Evolutionary conservation across 2,113 vertebrate genomes (phyloP), one percentile per base, ranked within the genome.

Genomic region (Indri indri): DNA sequence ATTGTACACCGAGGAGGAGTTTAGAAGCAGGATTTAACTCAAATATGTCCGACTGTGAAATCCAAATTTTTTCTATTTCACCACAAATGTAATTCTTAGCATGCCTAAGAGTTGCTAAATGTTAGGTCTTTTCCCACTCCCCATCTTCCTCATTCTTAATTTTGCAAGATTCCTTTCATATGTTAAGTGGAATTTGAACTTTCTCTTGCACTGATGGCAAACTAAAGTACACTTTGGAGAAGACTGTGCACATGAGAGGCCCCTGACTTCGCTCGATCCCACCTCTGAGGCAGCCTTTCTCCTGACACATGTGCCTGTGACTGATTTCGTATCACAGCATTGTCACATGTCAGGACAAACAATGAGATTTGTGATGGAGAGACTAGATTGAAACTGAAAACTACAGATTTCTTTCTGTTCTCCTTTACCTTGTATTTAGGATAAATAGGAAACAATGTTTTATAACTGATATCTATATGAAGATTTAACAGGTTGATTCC

Each of bases 251-350:
- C 5, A 20, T 4, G 50, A 45, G 10, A 68, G 3, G 2, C 6
- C 34, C 74, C 40, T 88, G 25, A 30, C 14, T 52, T 77, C n/a
- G 5, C 17, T 50, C 17, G 6, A 4, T 8, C 20, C 18, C 16
- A 16, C 0, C 18, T 23, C 16, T 42, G 3, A 8, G 27, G 20
- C 3, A 30, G 63, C 1, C 42, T 45, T 22, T 45, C 5, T 65
- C 10, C 23, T 10, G 18, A 11, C 0, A 42, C 8, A 5, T 2
- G 25, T 27, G 37, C 13, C 0, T 13, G 32, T 13, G 11, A 8
- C 13, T 45, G 27, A 54, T 59, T 88, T 76, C 54, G 3, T 74
- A 16, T 18, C 37, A 73, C 11, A 50, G 10, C 6, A n/a, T 2
- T 22, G 22, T 34, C 27, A 80, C 2, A 6, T 30, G 7, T 65